Evolutionary conservation across 1,140 invertebrate genomes (phyloP), one percentile per base, ranked within the genome.

Genomic region (Rhysida immarginata): DNA sequence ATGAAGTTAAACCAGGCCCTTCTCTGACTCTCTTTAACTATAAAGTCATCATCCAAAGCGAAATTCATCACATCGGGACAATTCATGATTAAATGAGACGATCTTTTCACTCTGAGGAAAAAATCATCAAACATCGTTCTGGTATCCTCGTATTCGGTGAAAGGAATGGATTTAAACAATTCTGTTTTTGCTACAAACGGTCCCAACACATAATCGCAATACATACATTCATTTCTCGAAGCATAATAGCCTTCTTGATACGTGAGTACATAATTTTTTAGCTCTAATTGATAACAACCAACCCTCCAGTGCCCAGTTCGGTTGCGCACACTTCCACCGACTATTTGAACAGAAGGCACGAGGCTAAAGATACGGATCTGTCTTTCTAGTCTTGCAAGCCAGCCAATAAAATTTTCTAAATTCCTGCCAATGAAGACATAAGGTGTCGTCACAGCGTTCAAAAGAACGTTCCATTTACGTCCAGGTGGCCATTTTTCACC

Each of bases 361-460:
- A n/a, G n/a, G n/a, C n/a, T n/a, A n/a, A n/a, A n/a, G n/a, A n/a
- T n/a, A n/a, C n/a, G n/a, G n/a, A n/a, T n/a, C n/a, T n/a, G n/a
- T n/a, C n/a, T n/a, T n/a, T n/a, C n/a, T n/a, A n/a, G n/a, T n/a
- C n/a, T n/a, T n/a, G n/a, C n/a, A n/a, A n/a, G n/a, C n/a, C n/a
- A n/a, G n/a, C n/a, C n/a, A n/a, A n/a, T n/a, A n/a, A n/a, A 24
- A 49, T 18, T 8, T 23, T 62, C 59, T n/a, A 68, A 64, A 49
- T 57, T 46, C 11, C 53, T 57, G 8, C 57, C 65, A 21, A 69
- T 51, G 0, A 69, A 53, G 20, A 63, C 60, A 57, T 67, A 69
- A 13, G 63, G 59, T 0, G 67, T 69, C 21, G 29, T 57, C 1
- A 64, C 63, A 13, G 51, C 11, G 18, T 35, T 41, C 1, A 62